Base-by-base conservation (phyloP, 2,888 invertebrate genomes). In the Bhutanitis thaidina region DNA sequence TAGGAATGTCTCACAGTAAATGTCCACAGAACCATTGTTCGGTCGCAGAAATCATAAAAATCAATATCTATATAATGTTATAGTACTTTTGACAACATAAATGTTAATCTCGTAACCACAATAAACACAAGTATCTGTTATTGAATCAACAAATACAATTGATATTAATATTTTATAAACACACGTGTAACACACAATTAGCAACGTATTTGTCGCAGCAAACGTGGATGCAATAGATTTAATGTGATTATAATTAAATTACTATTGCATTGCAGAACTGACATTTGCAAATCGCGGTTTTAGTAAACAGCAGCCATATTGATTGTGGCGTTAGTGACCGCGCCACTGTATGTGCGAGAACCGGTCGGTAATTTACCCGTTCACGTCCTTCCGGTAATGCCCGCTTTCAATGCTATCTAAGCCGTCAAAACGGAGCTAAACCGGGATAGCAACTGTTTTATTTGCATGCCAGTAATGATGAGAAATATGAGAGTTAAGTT, bases 351-450 rank as follows among this genome's bases (percentile, higher is more conserved):
- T 20, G 5, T 74, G 71, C 69, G 68, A 65, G 68, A 61, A 64
- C 63, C 61, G 64, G 69, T 70, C 72, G 69, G 81, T 82, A 82
- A 86, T 84, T 79, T 80, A 83, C 72, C 77, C 71, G 67, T 63
- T 66, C 71, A 73, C 76, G 84, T 86, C 86, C 86, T 86, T 85
- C 86, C 86, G 81, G 77, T 63, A 62, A 68, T 67, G 66, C 71
- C 58, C 56, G 47, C 51, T 52, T 54, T 51, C 46, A 54, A 48
- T 49, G 32, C 46, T 40, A 46, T 49, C 49, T 54, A 53, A 52
- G 32, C 46, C 45, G 41, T 49, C 49, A 55, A 53, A 52, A 40
- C 38, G 29, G 36, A 44, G 34, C 49, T 40, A 25, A 37, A 46
- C 39, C 43, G 45, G 45, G 44, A 51, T 43, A 48, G 12, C 44